Evolutionary conservation across 2,888 invertebrate species (phyloP).

Genomic region (Drymonia ruficornis): DNA sequence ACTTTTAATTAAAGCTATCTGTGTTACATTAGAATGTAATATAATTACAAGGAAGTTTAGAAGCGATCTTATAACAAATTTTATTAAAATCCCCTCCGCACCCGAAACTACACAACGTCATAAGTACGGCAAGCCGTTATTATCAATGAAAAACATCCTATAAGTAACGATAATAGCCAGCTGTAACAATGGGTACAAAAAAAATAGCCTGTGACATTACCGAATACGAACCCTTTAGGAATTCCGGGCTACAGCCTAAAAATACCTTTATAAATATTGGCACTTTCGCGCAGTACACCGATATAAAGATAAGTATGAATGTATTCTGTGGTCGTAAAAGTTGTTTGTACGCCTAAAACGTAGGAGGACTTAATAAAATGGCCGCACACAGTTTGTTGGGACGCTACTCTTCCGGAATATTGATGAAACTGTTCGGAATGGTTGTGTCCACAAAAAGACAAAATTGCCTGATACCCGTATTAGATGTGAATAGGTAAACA

Average conservation of each 20-base stretch:
- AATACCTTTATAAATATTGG: background rate
- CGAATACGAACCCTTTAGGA: background rate
- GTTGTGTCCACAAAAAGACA: background rate
- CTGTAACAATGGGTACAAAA: constrained; percentile 5
- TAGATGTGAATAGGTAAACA: background rate
- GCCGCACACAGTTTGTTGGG: constrained; percentile 3
- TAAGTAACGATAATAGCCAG: constrained; percentile 10
- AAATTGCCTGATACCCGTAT: background rate
- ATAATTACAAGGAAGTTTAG: too few relatives aligned
- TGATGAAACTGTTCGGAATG: background rate
- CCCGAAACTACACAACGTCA: constrained; percentile 3
- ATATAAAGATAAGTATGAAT: background rate
- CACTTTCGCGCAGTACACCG: background rate
- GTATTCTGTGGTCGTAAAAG: background rate
- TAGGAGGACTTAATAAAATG: constrained; percentile 15
- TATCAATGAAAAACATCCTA: constrained; percentile 5
- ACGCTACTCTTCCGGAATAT: constrained; percentile 4
- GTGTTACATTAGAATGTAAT: too few relatives aligned
- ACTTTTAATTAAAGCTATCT: background rate
- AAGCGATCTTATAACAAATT: background rate
- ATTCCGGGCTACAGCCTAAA: background rate
- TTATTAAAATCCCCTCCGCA: background rate
- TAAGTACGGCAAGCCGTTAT: background rate
- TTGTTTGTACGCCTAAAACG: constrained; percentile 17
- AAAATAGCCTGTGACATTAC: background rate